Evolutionary conservation across 2,888 invertebrate genomes (phyloP).

Genomic region (Trilocha varians): DNA sequence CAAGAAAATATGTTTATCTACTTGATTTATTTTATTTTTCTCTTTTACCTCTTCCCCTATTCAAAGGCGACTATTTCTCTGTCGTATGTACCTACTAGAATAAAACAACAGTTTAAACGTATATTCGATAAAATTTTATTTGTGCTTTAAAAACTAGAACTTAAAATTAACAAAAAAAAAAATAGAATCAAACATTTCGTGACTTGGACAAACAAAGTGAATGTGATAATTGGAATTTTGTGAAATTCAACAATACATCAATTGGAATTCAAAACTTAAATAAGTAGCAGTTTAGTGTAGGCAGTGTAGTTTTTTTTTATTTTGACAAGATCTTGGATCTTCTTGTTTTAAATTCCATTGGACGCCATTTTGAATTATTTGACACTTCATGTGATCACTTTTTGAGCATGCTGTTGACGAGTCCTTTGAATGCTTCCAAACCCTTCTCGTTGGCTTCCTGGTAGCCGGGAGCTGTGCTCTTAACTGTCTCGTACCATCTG

Average conservation of each 20-base stretch:
- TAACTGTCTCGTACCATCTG: conserved; percentile 63
- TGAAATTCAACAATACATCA: conserved; percentile 2
- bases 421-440: conserved; percentile 66
- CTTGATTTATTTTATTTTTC: background rate
- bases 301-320: no score
- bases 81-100: no score
- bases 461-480: conserved; percentile 58
- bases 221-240: conserved; percentile 16
- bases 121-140: conserved; percentile 26
- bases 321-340: no score
- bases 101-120: conserved; percentile 6
- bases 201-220: conserved; percentile 21
- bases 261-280: conserved; percentile 14
- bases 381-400: conserved; percentile 30
- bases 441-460: conserved; percentile 73
- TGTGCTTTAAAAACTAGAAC: conserved; percentile 45
- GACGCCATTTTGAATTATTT: conserved; percentile 6
- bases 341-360: conserved; percentile 13
- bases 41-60: no score
- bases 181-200: conserved; percentile 26
- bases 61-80: no score
- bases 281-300: no score
- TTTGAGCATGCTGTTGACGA: conserved; percentile 55
- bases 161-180: conserved; percentile 23
- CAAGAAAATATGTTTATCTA: background rate